Base-by-base conservation (phyloP, 2,888 invertebrate species). In the Tupiocoris notatus region DNA sequence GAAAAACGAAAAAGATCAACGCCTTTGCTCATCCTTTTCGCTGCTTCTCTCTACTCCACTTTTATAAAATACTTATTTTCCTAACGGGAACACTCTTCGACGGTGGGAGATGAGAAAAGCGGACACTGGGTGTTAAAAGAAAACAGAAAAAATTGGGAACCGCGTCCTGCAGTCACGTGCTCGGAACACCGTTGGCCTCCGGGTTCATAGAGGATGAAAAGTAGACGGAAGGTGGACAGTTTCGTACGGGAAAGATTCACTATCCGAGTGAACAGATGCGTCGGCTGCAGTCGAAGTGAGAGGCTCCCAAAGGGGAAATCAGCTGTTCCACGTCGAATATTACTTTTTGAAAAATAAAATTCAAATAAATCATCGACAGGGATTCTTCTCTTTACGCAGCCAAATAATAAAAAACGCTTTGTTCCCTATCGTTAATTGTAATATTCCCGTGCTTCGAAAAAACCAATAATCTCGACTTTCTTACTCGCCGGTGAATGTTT, bases 11-110 rank as follows among this genome's bases (percentile, higher is more conserved):
- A 39, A 39, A 39, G 12, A 39, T 7, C 39, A 7, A 3, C 6
- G 12, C 39, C 12, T 39, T 39, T 39, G 3, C 39, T 7, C n/a
- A n/a, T n/a, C 57, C 67, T 56, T 67, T 67, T 67, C 67, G 56
- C 56, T 67, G 12, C 57, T 67, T 23, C 56, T 56, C 22, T 20
- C 21, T 67, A 67, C 67, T 67, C 67, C 67, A 67, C 67, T 67
- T 67, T 67, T 67, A 67, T 67, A 67, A 67, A 67, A 65, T 65
- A 65, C 65, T 67, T 67, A 67, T 67, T 56, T 67, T 67, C 67
- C 56, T 67, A 67, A 57, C 67, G 67, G 67, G 39, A 39, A 39
- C 39, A 12, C 6, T 39, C 39, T 39, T 39, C 12, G 39, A 39
- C 39, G 39, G 39, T 39, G n/a, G n/a, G n/a, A n/a, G 39, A 39